These are phyloP conservation scores for Epirrita christyi DNA, from an alignment of 2,888 invertebrate genomes.

Conservation along the genomic window DNA sequence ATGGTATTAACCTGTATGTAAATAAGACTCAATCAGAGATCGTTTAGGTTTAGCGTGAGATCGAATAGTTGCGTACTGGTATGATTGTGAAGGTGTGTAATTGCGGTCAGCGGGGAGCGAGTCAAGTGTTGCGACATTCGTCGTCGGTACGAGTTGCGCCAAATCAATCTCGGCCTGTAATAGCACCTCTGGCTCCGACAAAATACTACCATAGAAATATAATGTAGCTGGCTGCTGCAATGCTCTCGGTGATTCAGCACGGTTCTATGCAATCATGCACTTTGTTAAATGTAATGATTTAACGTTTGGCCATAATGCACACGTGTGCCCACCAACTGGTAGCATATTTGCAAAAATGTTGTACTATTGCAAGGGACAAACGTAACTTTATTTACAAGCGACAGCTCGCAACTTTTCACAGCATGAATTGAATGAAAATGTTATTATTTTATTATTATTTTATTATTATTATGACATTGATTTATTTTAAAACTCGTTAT, in stretches of 20 bases:
- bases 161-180: slow-evolving; percentile 72
- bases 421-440: too few species aligned
- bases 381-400: neutral
- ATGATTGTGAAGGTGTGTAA: slow-evolving; percentile 52
- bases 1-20: slow-evolving; percentile 35
- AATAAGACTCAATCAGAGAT: slow-evolving; percentile 44
- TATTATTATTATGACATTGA: too few species aligned
- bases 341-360: slow-evolving; percentile 12
- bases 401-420: slow-evolving; percentile 5
- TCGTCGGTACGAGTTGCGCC: slow-evolving; percentile 65
- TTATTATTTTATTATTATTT: too few species aligned
- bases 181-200: slow-evolving; percentile 56
- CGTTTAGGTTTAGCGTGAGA: slow-evolving; percentile 50
- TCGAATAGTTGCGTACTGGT: slow-evolving; percentile 56
- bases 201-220: slow-evolving; percentile 53
- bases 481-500: too few species aligned
- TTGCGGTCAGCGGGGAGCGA: slow-evolving; percentile 66
- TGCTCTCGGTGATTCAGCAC: slow-evolving; percentile 43
- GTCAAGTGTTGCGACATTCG: slow-evolving; percentile 56
- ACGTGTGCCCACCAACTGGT: slow-evolving; percentile 18
- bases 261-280: slow-evolving; percentile 28
- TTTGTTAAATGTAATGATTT: slow-evolving; percentile 33
- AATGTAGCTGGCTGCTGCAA: slow-evolving; percentile 45
- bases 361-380: slow-evolving; percentile 7
- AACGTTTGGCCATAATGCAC: slow-evolving; percentile 22